A percentile compares a stretch with the other conserved stretches of the same genome.
Evolutionary conservation across 2,113 vertebrate genomes (phyloP).

Genomic region (Tetrax tetrax): DNA sequence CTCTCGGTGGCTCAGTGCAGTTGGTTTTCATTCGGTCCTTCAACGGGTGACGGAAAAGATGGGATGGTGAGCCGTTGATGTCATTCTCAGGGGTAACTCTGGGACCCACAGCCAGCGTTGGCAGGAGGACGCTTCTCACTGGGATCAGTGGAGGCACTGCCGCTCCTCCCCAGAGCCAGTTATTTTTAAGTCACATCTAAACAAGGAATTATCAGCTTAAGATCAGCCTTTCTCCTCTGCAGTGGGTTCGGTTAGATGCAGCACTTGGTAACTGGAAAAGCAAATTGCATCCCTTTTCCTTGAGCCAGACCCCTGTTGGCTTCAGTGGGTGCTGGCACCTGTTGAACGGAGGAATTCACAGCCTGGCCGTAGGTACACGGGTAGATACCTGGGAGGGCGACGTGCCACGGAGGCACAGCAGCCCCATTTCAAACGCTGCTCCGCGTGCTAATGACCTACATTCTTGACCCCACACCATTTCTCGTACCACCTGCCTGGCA

Average conservation of each 20-base stretch:
- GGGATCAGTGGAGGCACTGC: not conserved
- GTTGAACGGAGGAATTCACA: not conserved
- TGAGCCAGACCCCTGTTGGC: not conserved
- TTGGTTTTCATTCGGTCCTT: not conserved
- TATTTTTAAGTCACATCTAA: conserved; percentile 52
- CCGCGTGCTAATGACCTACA: not conserved
- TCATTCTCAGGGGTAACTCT: not conserved
- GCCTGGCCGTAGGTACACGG: not conserved
- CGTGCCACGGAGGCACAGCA: not conserved
- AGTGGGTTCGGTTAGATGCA: not conserved
- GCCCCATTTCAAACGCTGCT: not conserved
- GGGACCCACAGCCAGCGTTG: not conserved
- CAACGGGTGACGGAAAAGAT: not conserved
- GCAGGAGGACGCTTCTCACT: not conserved
- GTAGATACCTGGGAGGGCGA: not conserved
- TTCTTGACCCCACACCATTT: not conserved
- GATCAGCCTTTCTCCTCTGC: not conserved
- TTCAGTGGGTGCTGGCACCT: not conserved
- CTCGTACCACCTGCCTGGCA: not conserved
- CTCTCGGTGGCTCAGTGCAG: not conserved
- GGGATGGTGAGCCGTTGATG: not conserved
- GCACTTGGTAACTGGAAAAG: not conserved
- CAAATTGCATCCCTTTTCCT: not conserved
- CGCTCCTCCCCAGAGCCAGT: conserved; percentile 32
- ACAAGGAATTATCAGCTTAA: conserved; percentile 37